Evolutionary conservation across 2,888 invertebrate genomes (phyloP), one percentile per base, ranked within the genome.

Genomic region (Rhagium mordax): DNA sequence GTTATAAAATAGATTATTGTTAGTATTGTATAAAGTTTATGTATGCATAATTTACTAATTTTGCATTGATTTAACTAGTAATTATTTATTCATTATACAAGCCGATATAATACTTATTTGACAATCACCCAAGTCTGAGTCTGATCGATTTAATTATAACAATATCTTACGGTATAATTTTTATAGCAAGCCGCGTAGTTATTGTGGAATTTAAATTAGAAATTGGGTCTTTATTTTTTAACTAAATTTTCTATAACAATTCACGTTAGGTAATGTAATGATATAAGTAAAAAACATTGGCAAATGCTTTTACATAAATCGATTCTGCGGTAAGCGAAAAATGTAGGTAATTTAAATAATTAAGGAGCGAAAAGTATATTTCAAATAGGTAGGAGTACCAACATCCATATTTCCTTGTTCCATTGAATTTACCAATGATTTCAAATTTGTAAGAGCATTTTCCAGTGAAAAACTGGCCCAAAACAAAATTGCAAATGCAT

Each of bases 131-230:
- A 29, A n/a, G n/a, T n/a, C 29, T 1, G 16, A 29, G 20, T 59
- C 29, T 55, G 18, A 13, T 53, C 20, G 3, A 59, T 64, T 64
- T 64, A 64, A 64, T 64, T 64, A 64, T 64, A 64, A 55, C 55
- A 24, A 21, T n/a, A 55, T 27, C 18, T 62, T 48, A 24, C 49
- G 3, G 16, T 49, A 49, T 64, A 64, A 62, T 64, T 64, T 51
- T 64, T 51, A 51, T 21, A 49, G 24, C 64, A 13, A 49, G 24
- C 18, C 49, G 64, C 64, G 16, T 64, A 10, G 16, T 64, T 49
- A 27, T 27, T 61, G 6, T 5, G n/a, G 21, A 18, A 33, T 16
- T 33, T 13, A 15, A 64, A 47, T 13, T 61, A 20, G n/a, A 61
- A 61, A 61, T 61, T 61, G 48, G 47, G 13, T 21, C 13, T 21